These are phyloP conservation scores for Aythya baeri DNA, from an alignment of 2,113 vertebrate genomes.

Conservation along the genomic window DNA sequence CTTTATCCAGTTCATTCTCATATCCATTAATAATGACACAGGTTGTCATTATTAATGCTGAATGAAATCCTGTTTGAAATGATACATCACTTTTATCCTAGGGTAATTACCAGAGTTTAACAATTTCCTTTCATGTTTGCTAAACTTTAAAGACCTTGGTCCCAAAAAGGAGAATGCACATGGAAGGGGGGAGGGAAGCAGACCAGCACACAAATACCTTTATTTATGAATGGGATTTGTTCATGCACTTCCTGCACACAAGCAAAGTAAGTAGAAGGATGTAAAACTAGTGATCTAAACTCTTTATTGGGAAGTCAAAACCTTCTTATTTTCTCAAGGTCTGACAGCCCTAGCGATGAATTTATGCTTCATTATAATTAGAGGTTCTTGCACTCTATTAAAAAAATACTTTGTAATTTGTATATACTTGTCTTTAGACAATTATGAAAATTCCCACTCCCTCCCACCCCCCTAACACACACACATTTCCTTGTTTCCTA, in stretches of 20 bases:
- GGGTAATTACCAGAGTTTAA: slow-evolving; percentile 8
- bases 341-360: neutral
- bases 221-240: slow-evolving; percentile 49
- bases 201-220: neutral
- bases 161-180: neutral
- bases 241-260: neutral
- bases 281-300: neutral
- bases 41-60: neutral
- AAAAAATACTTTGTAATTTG: slow-evolving; percentile 18
- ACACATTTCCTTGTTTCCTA: slow-evolving; percentile 19
- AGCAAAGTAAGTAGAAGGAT: neutral
- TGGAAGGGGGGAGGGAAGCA: neutral
- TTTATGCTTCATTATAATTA: slow-evolving; percentile 3
- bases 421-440: slow-evolving; percentile 9
- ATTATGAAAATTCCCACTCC: neutral
- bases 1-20: neutral
- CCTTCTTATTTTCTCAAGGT: neutral
- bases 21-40: neutral
- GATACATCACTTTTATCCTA: neutral
- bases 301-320: neutral
- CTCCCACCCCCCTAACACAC: neutral
- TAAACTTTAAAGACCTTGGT: neutral
- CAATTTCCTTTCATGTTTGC: slow-evolving; percentile 11
- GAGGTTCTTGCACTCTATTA: slow-evolving; percentile 24
- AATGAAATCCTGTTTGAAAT: slow-evolving; percentile 5